A percentile compares a stretch with the other conserved stretches of the same genome.
Conservation (phyloP, 2,113 vertebrate genomes). For the Catharus fuscescens region DNA sequence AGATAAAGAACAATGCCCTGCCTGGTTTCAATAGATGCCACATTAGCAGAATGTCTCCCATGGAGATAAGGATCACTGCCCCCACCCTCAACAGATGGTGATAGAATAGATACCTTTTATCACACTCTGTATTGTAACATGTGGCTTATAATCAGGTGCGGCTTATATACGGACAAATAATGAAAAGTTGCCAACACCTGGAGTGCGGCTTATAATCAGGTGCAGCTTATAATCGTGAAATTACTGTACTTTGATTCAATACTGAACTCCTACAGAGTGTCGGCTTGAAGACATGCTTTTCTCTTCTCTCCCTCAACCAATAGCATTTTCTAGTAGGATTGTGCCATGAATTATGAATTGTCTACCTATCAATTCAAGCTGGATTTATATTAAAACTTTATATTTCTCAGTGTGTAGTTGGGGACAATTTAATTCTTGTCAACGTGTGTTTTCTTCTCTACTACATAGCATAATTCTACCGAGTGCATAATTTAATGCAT, state of each 20-base stretch:
- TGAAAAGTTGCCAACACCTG: too few species aligned
- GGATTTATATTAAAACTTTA: background rate
- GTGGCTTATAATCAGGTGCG: too few species aligned
- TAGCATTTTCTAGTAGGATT: background rate
- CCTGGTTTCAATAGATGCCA: too few species aligned
- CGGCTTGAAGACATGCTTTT: background rate
- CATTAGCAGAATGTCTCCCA: too few species aligned
- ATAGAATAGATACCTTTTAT: too few species aligned
- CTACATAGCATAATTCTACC: fast-evolving
- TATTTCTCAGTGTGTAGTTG: background rate
- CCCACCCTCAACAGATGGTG: too few species aligned
- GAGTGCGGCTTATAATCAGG: too few species aligned
- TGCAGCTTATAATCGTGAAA: too few species aligned
- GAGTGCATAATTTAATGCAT: background rate
- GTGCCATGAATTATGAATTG: background rate
- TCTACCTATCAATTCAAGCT: background rate
- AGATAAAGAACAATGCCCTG: too few species aligned
- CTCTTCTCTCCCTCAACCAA: background rate
- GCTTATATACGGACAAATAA: too few species aligned
- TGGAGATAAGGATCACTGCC: too few species aligned
- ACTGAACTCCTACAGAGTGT: fast-evolving
- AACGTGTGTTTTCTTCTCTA: background rate
- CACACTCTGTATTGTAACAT: too few species aligned
- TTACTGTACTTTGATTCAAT: background rate
- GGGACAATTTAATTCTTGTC: background rate